Conservation (phyloP, 2,888 invertebrate genomes). For the Heliconius charithonia region DNA sequence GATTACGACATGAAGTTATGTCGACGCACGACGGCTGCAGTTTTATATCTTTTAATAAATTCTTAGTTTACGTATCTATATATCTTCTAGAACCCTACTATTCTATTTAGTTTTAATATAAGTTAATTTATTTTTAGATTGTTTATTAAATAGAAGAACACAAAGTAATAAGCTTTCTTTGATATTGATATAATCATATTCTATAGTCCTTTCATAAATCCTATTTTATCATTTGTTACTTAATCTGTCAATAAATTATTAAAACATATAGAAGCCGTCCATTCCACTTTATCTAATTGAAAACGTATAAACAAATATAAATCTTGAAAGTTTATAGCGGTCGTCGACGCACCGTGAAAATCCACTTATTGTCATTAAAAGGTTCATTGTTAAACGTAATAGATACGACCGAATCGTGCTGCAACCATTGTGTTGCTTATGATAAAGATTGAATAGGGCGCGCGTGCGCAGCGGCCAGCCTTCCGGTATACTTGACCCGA, state of each 20-base stretch:
- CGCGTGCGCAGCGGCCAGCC: constrained; percentile 65
- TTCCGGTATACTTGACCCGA: constrained; percentile 81
- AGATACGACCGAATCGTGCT: constrained; percentile 46
- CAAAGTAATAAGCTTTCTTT: neutral
- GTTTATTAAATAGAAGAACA: too few species aligned
- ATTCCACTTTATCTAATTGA: constrained; percentile 9
- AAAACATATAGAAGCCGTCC: neutral
- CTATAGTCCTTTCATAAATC: neutral
- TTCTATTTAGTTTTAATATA: too few species aligned
- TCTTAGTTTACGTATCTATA: neutral
- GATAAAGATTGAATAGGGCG: constrained; percentile 71
- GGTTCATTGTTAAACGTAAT: constrained; percentile 46
- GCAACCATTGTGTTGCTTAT: constrained; percentile 50
- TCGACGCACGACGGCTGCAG: neutral
- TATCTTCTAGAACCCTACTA: too few species aligned
- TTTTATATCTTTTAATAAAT: constrained; percentile 9
- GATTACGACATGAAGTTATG: constrained; percentile 23
- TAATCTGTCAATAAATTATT: constrained; percentile 9
- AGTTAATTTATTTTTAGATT: too few species aligned
- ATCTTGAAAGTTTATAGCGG: constrained; percentile 20
- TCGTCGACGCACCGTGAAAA: constrained; percentile 40
- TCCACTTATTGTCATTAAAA: constrained; percentile 47
- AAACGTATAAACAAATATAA: constrained; percentile 24
- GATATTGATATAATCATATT: neutral
- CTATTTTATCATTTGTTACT: neutral